These are phyloP conservation scores for Myopa testacea DNA, from an alignment of 2,888 invertebrate genomes.

Conservation along the genomic window DNA sequence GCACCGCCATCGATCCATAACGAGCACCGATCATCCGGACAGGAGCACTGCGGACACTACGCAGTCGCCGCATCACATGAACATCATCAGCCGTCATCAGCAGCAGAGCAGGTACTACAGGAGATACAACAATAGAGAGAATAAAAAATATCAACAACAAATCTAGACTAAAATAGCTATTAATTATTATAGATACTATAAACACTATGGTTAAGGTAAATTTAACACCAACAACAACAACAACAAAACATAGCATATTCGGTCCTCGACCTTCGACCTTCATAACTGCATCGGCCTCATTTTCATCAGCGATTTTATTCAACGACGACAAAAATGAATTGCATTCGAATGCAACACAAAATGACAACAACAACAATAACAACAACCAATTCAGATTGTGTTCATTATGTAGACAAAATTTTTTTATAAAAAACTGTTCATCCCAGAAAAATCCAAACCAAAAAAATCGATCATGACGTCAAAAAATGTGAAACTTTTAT, in stretches of 20 bases:
- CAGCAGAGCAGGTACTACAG: conserved; percentile 42
- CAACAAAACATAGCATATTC: not conserved
- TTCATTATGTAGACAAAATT: conserved; percentile 58
- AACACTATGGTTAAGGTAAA: conserved; percentile 12
- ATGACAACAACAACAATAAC: conserved; percentile 38
- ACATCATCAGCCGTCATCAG: conserved; percentile 48
- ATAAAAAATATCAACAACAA: conserved; percentile 43
- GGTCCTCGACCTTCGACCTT: not conserved
- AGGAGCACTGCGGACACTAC: conserved; percentile 11
- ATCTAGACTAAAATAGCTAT: conserved; percentile 40
- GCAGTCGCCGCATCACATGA: conserved; percentile 10
- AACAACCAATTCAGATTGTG: conserved; percentile 45
- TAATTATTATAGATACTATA: conserved; percentile 19
- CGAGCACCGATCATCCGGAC: conserved; percentile 2
- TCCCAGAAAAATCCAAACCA: conserved; percentile 49
- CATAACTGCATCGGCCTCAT: conserved; percentile 36
- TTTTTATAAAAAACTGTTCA: conserved; percentile 57
- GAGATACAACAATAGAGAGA: conserved; percentile 38
- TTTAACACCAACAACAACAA: not conserved
- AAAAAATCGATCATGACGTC: conserved; percentile 49
- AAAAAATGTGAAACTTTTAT: conserved; percentile 49
- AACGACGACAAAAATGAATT: conserved; percentile 44
- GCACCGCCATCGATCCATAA: conserved; percentile 3
- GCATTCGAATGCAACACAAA: conserved; percentile 43
- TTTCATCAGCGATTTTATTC: conserved; percentile 40